Evolutionary conservation across 2,797 vertebrate genomes (phyloP), one percentile per base, ranked within the genome.

Genomic region (Sparus aurata): DNA sequence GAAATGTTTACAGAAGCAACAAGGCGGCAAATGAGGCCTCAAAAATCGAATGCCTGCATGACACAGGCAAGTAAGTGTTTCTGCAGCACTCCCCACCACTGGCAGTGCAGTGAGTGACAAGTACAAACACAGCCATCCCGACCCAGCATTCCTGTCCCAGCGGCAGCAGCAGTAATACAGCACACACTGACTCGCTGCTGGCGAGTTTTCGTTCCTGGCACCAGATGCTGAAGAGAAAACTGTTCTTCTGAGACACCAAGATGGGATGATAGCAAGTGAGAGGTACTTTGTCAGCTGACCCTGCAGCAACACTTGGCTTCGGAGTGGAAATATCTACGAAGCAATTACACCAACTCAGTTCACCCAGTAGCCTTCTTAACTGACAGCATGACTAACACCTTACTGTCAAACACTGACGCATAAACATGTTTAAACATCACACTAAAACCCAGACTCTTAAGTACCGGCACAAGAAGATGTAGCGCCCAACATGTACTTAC

Each of bases 1-100:
- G 86, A 92, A 91, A 75, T 94, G 87, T 95, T 95, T 96, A 93
- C 94, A 93, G 89, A 93, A 80, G 84, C 93, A 94, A 93, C 91
- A 92, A 90, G 88, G 87, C 89, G 64, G 85, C 86, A 94, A 94
- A 95, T 90, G 89, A 91, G 89, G 88, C 92, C 91, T 95, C 73
- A 92, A 89, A 95, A 95, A 87, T 89, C 75, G 69, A 92, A 88
- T 85, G 93, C 77, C 84, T 94, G 85, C 73, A 82, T 85, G 93
- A 94, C 90, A 94, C 80, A 65, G 75, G 88, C 87, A 86, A 27
- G 66, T 80, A 87, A 88, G 86, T 89, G 87, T 88, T 90, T 84
- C 79, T 90, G 89, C 90, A 88, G 84, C 79, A 81, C 87, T 79
- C 72, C 57, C 70, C 89, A 82, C 66, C 78, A 77, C 92, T 83